Conservation (phyloP, 1,140 invertebrate species). For the Drosophila watanabei region DNA sequence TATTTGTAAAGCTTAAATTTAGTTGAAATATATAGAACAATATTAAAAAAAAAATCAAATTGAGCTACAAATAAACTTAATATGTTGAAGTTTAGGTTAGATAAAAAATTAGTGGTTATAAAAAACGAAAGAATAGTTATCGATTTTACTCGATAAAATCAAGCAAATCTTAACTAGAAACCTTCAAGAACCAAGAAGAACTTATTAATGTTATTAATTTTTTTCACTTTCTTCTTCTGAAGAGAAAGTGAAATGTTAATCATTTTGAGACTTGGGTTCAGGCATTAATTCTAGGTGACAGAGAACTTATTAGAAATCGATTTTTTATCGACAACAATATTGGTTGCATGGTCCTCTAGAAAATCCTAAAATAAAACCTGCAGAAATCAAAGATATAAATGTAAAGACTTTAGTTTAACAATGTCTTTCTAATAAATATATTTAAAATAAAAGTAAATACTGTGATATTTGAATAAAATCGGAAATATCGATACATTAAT, state of each 20-base stretch:
- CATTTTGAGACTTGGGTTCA: background rate
- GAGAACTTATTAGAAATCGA: background rate
- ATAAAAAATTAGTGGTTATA: background rate
- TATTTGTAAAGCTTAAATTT: background rate
- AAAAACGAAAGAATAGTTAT: background rate
- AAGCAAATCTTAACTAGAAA: background rate
- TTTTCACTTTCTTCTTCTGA: too few relatives aligned
- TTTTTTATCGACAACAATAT: background rate
- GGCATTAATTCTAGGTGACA: background rate
- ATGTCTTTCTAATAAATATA: background rate
- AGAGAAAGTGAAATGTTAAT: too few relatives aligned
- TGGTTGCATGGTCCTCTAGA: background rate
- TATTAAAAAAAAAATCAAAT: too few relatives aligned
- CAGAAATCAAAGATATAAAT: background rate
- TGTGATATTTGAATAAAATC: background rate
- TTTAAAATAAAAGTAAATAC: background rate
- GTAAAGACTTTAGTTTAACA: background rate
- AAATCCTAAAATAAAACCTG: background rate
- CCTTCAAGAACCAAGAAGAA: too few relatives aligned
- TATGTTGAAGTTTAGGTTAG: background rate
- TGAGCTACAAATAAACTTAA: background rate
- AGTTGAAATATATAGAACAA: background rate
- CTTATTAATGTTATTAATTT: too few relatives aligned
- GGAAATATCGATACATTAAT: background rate
- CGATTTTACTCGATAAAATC: background rate